Conservation (phyloP, 2,888 invertebrate genomes). For the Eupithecia subumbrata region DNA sequence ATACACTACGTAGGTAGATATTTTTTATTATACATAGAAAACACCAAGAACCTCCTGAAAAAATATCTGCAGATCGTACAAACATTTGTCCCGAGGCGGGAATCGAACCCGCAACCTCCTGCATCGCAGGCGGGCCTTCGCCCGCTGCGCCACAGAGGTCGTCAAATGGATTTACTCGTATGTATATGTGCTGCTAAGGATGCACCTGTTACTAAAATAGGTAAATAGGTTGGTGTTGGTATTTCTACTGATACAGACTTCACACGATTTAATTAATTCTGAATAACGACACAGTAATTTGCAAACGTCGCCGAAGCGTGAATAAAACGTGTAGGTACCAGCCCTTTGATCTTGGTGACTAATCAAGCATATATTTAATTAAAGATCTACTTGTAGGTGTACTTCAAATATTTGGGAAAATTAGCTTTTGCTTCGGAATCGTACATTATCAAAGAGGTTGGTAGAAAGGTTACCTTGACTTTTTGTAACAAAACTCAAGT, state of each 20-base stretch:
- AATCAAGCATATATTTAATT: constrained; percentile 73
- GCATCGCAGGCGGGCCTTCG: no score
- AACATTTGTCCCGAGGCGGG: no score
- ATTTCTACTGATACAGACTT: neutral
- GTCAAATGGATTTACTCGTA: no score
- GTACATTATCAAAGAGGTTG: neutral
- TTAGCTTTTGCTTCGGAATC: neutral
- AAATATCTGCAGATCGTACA: no score
- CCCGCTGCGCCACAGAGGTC: no score
- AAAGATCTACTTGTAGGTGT: constrained; percentile 53
- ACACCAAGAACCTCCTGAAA: no score
- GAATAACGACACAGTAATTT: constrained; percentile 21
- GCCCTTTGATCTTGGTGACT: constrained; percentile 64
- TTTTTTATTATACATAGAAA: no score
- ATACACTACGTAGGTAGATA: no score
- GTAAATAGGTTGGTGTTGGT: neutral
- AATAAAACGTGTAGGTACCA: constrained; percentile 61
- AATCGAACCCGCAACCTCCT: no score
- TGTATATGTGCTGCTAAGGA: neutral
- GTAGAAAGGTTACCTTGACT: neutral
- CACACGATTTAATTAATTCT: constrained; percentile 16
- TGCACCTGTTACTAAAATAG: neutral
- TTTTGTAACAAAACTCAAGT: no score
- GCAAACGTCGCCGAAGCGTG: constrained; percentile 38
- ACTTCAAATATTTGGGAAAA: neutral